Evolutionary conservation across 2,113 vertebrate species (phyloP), one percentile per base, ranked within the genome.

Genomic region (Sisor rabdophorus): DNA sequence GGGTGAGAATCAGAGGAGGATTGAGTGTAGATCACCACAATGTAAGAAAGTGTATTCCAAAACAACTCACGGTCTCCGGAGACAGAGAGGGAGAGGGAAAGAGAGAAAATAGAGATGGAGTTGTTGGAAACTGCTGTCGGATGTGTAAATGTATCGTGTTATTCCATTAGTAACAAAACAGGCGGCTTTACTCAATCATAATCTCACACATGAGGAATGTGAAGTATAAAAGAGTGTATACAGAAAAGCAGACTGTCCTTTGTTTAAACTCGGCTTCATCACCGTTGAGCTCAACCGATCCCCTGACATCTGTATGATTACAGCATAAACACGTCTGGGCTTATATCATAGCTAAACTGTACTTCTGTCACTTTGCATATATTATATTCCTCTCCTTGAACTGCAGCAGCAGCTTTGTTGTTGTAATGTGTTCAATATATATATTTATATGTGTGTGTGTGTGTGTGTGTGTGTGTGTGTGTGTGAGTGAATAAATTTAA

Each of bases 21-120:
- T 52, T 59, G 52, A 36, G 53, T 6, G 64, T 63, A 74, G 59
- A 75, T 78, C 76, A 65, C 77, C 24, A 32, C 53, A 74, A 73
- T 87, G 84, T 79, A 22, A 53, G 75, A 59, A 80, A 72, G 82
- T 75, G 78, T 84, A 83, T 86, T 84, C 74, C 78, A 82, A n/a
- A 0, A 85, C 77, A 30, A 80, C 24, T 36, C 40, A 30, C 75
- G 85, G 84, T 82, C 78, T 75, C 53, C 75, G 4, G 71, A 59
- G 28, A 72, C 26, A 44, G 70, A 56, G 54, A 59, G 58, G 36
- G 32, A 73, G 54, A 36, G 32, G 7, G 12, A 40, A 19, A 44
- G 36, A 2, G 40, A 44, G 19, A 55, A 22, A 72, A 58, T 56
- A 40, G 70, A 55, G 54, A 59, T 73, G 54, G 32, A 73, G 54